A percentile compares a stretch with the other conserved stretches of the same genome.
Evolutionary conservation across 2,113 vertebrate species (phyloP).

Genomic region (Elgaria multicarinata): DNA sequence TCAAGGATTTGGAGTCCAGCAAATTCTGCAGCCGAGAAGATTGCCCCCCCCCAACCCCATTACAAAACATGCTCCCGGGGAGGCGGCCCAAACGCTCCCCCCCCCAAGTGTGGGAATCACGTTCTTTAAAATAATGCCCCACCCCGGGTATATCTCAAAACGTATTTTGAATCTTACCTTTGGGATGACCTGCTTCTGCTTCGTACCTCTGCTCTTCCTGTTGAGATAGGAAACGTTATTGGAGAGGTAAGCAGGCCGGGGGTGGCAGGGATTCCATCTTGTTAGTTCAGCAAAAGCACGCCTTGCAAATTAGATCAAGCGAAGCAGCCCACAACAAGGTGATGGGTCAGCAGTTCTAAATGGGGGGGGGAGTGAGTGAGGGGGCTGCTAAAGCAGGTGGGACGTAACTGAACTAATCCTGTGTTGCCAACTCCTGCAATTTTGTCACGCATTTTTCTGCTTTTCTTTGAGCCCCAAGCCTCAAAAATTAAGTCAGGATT

Average conservation of each 20-base stretch:
- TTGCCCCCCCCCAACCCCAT: neutral
- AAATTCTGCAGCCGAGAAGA: slow-evolving; percentile 81
- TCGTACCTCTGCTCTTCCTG: slow-evolving; percentile 91
- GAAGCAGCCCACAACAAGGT: slow-evolving; percentile 43
- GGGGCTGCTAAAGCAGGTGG: neutral
- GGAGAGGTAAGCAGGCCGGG: slow-evolving; percentile 26
- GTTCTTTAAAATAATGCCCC: neutral
- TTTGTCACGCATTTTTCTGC: neutral
- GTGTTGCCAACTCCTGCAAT: neutral
- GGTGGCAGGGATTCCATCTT: neutral
- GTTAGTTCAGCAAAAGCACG: slow-evolving; percentile 71
- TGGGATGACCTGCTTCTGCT: slow-evolving; percentile 93
- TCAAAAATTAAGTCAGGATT: neutral
- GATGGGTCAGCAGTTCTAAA: too few relatives aligned
- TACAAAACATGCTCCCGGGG: neutral
- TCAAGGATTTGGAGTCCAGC: slow-evolving; percentile 92
- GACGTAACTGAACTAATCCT: neutral
- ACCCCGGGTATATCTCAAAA: too few relatives aligned
- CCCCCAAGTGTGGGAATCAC: too few relatives aligned
- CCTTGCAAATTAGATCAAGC: slow-evolving; percentile 48
- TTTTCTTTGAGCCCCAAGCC: neutral
- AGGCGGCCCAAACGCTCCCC: neutral
- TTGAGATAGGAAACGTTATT: slow-evolving; percentile 71
- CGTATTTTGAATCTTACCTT: slow-evolving; percentile 83
- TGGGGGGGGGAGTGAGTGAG: neutral